Base-by-base conservation (phyloP, 1,140 invertebrate genomes). In the Antheraea pernyi region DNA sequence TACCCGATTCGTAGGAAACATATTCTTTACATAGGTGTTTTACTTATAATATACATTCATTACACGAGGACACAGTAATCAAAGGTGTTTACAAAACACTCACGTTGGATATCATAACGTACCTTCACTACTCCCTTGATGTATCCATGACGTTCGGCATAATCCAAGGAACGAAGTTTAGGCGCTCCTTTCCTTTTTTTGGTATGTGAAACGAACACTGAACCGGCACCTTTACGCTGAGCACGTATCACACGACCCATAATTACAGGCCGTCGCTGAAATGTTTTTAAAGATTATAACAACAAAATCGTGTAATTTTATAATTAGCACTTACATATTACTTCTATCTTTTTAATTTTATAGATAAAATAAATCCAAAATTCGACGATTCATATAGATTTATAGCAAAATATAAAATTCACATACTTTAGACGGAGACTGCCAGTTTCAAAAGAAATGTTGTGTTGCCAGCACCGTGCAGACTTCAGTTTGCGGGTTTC, bases 191-290 rank as follows among this genome's bases (percentile, higher is more conserved):
- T 99, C 83, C 99, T 96, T 93, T 97, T 98, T 93, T 99, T 99
- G 7, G 97, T 99, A 92, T 99, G 98, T 76, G 98, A 97, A 86
- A 97, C 97, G 95, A 99, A 99, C 63, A 99, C 97, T 80, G 98
- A 98, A 91, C 98, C 98, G 85, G 97, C 97, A 95, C 99, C 99
- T 94, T 99, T 99, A 96, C 99, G 97, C 93, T 99, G 99, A 88
- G 97, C 97, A 94, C 99, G 97, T 95, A 99, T 99, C 81, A 99
- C 99, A 92, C 99, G 97, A 95, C 99, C 99, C 99, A 99, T 99
- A 77, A 81, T 94, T 78, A 82, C 78, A 77, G 75, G 70, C 79
- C 78, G 75, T 86, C 84, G 80, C 89, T 89, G 83, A 77, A 88
- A 88, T 66, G 69, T 73, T 74, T 74, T 68, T 22, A 76, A 77